Base-by-base conservation (phyloP, 2,113 vertebrate genomes). In the Gallinago media region DNA sequence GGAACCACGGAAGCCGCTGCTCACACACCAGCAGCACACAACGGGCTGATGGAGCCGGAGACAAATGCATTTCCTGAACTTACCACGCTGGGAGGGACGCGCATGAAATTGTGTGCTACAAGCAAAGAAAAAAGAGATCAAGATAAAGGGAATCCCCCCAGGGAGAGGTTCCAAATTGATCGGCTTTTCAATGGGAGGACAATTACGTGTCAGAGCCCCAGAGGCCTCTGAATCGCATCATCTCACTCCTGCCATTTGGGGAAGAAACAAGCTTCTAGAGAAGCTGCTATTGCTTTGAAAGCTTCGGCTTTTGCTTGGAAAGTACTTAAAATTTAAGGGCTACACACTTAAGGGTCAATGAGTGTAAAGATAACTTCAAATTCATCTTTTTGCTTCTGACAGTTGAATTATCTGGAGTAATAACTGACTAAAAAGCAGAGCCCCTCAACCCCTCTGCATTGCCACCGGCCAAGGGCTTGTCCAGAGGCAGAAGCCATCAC, bases 141-240 rank as follows among this genome's bases (percentile, higher is more conserved):
- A 80, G 94, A 88, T 61, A 75, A 78, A 88, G 52, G 52, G 29
- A 36, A 21, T 34, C 29, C 3, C 3, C 54, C 11, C 3, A 18
- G 61, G 89, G 89, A 86, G 42, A 63, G 29, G 13, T 42, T 72
- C 47, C 77, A 62, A 75, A 95, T 61, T 55, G 89, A 91, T 92
- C 4, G 0, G 13, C 65, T 96, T 74, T 89, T 74, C 76, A 91
- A 27, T 3, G 1, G 38, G 65, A 92, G 32, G 47, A 92, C 86
- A 87, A 78, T 77, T 25, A 74, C 92, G 80, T 74, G 68, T 59
- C 91, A 78, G 68, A 23, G 27, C 76, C 73, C 72, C 34, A 12
- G 63, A 71, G 73, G 89, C 55, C 36, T 44, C 76, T 75, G 42
- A 46, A 58, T 34, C 8, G 4, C 59, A 55, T 54, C 83, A 56